Percentiles rank a stretch among this genome's conserved stretches.
These are phyloP conservation scores for Diprion similis DNA, from an alignment of 1,140 invertebrate species.

Conservation along the genomic window DNA sequence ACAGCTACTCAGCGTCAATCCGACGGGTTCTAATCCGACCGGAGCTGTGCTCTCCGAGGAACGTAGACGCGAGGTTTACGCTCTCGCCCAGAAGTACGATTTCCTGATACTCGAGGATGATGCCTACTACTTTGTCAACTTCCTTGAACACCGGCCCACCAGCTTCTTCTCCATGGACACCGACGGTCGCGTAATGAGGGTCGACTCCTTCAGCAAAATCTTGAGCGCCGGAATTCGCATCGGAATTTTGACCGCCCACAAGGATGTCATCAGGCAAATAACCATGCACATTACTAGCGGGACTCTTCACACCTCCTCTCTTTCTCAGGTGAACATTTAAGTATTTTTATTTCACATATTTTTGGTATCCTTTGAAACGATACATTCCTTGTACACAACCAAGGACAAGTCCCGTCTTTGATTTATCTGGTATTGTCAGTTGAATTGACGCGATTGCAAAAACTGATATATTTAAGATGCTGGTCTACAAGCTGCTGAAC, in stretches of 20 bases:
- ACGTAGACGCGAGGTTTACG: slow-evolving; percentile 64
- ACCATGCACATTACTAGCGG: slow-evolving; percentile 62
- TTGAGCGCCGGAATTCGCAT: slow-evolving; percentile 64
- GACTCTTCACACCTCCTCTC: slow-evolving; percentile 63
- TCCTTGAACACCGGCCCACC: slow-evolving; percentile 58
- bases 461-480: slow-evolving; percentile 49
- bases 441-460: background rate
- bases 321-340: slow-evolving; percentile 63
- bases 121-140: slow-evolving; percentile 70
- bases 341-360: background rate
- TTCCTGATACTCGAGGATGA: slow-evolving; percentile 73
- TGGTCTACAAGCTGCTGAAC: slow-evolving; percentile 60
- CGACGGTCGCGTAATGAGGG: slow-evolving; percentile 68
- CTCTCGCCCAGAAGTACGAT: slow-evolving; percentile 66
- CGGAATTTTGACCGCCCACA: slow-evolving; percentile 65
- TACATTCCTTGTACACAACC: background rate
- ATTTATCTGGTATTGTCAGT: no score
- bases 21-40: slow-evolving; percentile 69
- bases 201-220: slow-evolving; percentile 73
- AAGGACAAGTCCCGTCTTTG: no score
- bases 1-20: slow-evolving; percentile 68
- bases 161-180: slow-evolving; percentile 69
- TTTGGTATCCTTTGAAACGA: slow-evolving; percentile 26
- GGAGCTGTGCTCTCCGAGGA: slow-evolving; percentile 60
- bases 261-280: slow-evolving; percentile 52